Base-by-base conservation (phyloP, 2,797 vertebrate genomes). In the Artibeus lituratus region DNA sequence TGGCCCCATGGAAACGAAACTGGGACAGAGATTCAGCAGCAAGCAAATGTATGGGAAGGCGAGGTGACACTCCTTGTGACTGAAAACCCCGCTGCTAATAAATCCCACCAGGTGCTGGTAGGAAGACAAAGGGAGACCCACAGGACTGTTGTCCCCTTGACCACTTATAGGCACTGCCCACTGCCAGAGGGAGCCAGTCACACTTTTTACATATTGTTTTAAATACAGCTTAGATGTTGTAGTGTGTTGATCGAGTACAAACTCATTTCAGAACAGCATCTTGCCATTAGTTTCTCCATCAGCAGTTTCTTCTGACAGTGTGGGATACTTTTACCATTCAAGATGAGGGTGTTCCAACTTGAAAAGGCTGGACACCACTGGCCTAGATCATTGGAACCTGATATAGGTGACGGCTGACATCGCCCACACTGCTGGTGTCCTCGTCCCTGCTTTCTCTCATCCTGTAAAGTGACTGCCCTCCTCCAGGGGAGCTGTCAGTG, bases 1-100 rank as follows among this genome's bases (percentile, higher is more conserved):
- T 59, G 26, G 57, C 82, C 87, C 81, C 84, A 76, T 84, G 72
- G 91, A 80, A 90, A 94, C 39, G 39, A 94, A 94, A 93, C 51
- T 59, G 81, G 90, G 88, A 15, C 77, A 90, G 74, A 74, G 81
- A 72, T 42, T 81, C 87, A 35, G 53, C 12, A 2, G 18, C 72
- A 91, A 72, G 67, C 82, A 85, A 44, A 51, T 19, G 15, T 73
- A 19, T 55, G 81, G 69, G 44, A 32, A 85, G 67, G 47, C 55
- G 16, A 62, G 74, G 32, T 59, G 44, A 74, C 37, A 15, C 19
- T 74, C 59, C 0, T 1, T 44, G 67, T 32, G 67, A 44, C 77
- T 22, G 29, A 70, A 86, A 69, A 57, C 53, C 37, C 47, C 47
- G 1, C 35, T 35, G 55, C 72, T 51, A 29, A 69, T 35, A 69